These are phyloP conservation scores for Burhinus oedicnemus DNA, from an alignment of 2,113 vertebrate species.

Conservation along the genomic window DNA sequence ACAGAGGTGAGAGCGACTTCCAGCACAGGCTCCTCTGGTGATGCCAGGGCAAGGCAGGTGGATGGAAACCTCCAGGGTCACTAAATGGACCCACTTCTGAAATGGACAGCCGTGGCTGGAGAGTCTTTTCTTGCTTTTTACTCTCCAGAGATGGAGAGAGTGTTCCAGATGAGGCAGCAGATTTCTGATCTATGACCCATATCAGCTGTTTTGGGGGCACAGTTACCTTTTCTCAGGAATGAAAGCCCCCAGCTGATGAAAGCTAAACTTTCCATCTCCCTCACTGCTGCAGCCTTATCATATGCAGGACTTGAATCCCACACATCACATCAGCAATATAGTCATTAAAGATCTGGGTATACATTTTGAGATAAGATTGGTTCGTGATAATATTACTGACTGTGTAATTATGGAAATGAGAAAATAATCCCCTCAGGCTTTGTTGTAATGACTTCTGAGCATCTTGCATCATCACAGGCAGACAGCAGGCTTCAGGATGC, in stretches of 20 bases:
- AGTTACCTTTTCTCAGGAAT: background rate
- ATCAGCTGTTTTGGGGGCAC: background rate
- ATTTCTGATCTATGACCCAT: background rate
- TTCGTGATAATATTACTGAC: slow-evolving; percentile 21
- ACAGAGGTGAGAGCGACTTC: background rate
- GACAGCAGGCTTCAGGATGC: slow-evolving; percentile 29
- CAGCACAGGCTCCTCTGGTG: background rate
- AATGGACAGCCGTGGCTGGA: background rate
- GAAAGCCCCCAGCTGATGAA: background rate
- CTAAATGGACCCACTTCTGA: background rate
- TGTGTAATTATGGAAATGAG: slow-evolving; percentile 61
- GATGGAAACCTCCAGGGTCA: background rate
- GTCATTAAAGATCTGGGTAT: background rate
- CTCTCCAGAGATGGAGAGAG: background rate
- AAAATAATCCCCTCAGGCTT: slow-evolving; percentile 32
- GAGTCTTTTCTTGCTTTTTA: background rate
- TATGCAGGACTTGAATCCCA: background rate
- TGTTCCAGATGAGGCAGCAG: background rate
- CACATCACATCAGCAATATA: slow-evolving; percentile 20
- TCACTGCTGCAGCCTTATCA: background rate
- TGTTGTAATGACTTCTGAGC: slow-evolving; percentile 51
- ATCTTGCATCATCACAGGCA: slow-evolving; percentile 49
- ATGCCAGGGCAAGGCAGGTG: background rate
- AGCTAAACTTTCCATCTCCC: background rate
- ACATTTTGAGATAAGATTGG: slow-evolving; percentile 47